phyloP scores from a whole-genome alignment of 2,113 vertebrate species.

The Sylvietta virens region DNA sequence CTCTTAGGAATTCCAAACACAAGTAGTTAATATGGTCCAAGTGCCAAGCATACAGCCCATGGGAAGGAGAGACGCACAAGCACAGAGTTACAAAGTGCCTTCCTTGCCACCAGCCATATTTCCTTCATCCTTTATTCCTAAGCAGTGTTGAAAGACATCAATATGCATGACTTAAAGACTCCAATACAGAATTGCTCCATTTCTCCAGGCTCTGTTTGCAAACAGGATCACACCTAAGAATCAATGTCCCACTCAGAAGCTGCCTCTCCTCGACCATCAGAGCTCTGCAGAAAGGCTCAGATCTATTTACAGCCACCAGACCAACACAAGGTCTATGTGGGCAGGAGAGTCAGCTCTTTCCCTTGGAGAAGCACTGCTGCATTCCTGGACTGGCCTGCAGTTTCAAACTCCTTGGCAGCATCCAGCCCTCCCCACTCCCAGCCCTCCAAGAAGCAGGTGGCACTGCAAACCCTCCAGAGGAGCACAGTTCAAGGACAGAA shows the following conservation, averaged over 20 bases:
- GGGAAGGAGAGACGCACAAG: neutral
- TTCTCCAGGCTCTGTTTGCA: neutral
- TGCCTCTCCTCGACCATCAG: neutral
- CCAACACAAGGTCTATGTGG: accelerated
- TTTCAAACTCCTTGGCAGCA: neutral
- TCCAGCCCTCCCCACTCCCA: neutral
- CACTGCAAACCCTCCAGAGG: neutral
- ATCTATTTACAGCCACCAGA: neutral
- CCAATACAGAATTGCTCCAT: neutral
- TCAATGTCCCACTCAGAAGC: neutral
- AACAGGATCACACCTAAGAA: neutral
- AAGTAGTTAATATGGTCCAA: neutral
- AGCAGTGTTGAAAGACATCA: neutral
- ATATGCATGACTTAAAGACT: accelerated
- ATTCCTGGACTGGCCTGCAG: neutral
- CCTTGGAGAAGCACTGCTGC: neutral
- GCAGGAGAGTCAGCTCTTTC: neutral
- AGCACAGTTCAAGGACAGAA: neutral
- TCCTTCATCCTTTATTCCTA: neutral
- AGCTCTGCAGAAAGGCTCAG: neutral
- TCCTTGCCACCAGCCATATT: neutral
- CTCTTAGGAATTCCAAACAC: neutral
- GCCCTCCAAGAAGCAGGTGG: neutral
- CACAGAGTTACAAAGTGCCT: neutral
- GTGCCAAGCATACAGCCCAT: neutral